Percentiles rank a stretch among this genome's conserved stretches.
Conservation (phyloP, 53 echinoderm and acorn worm genomes). For the Mesocentrotus franciscanus region DNA sequence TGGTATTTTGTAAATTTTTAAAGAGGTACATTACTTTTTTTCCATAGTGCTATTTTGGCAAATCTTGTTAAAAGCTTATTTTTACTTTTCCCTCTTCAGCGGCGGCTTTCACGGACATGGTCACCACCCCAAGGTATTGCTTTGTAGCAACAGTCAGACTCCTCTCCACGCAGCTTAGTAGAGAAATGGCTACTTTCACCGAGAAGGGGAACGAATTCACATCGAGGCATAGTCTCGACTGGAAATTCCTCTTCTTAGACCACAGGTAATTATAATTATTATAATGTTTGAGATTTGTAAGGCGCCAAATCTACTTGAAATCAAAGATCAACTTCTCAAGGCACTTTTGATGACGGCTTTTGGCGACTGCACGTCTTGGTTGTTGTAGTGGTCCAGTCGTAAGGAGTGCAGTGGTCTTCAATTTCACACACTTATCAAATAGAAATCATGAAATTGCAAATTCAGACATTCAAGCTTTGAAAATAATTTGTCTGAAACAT, state of each 20-base stretch:
- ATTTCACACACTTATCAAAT: too few species aligned
- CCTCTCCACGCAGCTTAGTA: constrained; percentile 80
- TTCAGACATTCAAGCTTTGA: too few species aligned
- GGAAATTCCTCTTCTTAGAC: constrained; percentile 95
- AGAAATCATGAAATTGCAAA: too few species aligned
- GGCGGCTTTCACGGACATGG: constrained; percentile 58
- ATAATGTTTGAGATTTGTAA: not conserved
- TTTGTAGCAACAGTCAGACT: constrained; percentile 91
- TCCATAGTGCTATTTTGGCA: not conserved
- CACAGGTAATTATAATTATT: constrained; percentile 75
- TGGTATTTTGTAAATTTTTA: too few species aligned
- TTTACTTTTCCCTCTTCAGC: not conserved
- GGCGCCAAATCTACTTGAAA: not conserved
- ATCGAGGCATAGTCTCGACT: constrained; percentile 94
- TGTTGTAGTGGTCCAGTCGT: too few species aligned
- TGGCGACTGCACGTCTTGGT: too few species aligned
- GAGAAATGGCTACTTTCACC: constrained; percentile 86
- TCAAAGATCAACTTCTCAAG: too few species aligned
- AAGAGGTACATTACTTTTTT: too few species aligned
- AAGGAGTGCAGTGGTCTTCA: too few species aligned
- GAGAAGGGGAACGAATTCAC: constrained; percentile 94
- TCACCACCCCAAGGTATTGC: constrained; percentile 72
- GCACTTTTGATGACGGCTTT: too few species aligned
- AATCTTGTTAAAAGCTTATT: not conserved
- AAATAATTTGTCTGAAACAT: too few species aligned